phyloP scores from a whole-genome alignment of 2,797 vertebrate species.

The Microctenopoma steveboyesi region DNA sequence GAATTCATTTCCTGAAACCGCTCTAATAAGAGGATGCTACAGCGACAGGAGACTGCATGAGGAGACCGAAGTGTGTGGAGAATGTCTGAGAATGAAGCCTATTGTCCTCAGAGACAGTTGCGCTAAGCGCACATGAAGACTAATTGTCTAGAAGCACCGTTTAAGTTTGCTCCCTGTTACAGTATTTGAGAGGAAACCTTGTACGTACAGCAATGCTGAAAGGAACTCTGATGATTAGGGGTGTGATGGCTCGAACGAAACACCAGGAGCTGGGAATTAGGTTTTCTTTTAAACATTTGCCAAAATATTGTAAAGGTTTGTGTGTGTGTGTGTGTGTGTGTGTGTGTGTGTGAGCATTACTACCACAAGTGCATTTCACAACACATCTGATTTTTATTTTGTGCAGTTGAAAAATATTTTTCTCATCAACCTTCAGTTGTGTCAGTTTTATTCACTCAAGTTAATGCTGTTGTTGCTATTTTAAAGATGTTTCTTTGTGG shows the following conservation, averaged over 20 bases:
- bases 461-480: conserved; percentile 61
- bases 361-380: conserved; percentile 81
- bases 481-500: conserved; percentile 76
- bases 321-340: conserved; percentile 33
- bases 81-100: conserved; percentile 37
- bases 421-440: conserved; percentile 46
- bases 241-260: conserved; percentile 49
- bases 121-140: conserved; percentile 39
- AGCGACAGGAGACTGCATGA: neutral
- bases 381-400: conserved; percentile 52
- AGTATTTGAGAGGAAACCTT: conserved; percentile 39
- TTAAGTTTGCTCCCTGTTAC: conserved; percentile 46
- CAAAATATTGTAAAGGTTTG: conserved; percentile 43
- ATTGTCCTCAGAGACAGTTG: conserved; percentile 37
- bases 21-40: conserved; percentile 33
- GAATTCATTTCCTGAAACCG: conserved; percentile 55
- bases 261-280: conserved; percentile 34
- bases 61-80: conserved; percentile 19
- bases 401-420: conserved; percentile 59
- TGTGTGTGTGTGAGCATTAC: conserved; percentile 46
- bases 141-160: conserved; percentile 19
- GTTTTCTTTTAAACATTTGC: conserved; percentile 21
- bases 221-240: conserved; percentile 44
- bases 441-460: conserved; percentile 58
- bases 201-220: conserved; percentile 46